Evolutionary conservation across 2,888 invertebrate genomes (phyloP).

Genomic region (Cistogaster globosa): DNA sequence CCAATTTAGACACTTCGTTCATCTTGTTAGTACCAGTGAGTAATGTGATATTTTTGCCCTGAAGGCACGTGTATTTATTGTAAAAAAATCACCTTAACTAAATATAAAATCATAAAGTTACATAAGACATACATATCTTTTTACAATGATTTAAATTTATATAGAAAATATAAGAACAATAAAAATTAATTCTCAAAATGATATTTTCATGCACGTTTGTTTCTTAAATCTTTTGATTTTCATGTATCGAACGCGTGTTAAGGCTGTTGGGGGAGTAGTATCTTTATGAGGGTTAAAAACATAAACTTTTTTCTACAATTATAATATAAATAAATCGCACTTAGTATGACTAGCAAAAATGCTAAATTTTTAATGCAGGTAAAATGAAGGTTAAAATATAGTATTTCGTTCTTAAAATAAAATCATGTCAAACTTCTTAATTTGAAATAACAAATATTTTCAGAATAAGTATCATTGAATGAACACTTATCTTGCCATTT

Average conservation of each 20-base stretch:
- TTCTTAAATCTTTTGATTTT: slow-evolving; percentile 43
- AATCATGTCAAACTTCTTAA: too few species aligned
- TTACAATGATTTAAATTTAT: slow-evolving; percentile 66
- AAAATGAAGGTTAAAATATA: too few species aligned
- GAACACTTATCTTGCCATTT: too few species aligned
- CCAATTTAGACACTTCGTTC: slow-evolving; percentile 83
- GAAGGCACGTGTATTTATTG: slow-evolving; percentile 66
- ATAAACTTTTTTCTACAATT: too few species aligned
- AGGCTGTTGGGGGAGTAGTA: too few species aligned
- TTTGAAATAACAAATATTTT: too few species aligned
- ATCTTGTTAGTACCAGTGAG: slow-evolving; percentile 80
- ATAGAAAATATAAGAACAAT: slow-evolving; percentile 43
- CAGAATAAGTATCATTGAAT: too few species aligned
- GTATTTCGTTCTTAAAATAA: too few species aligned
- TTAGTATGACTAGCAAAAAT: too few species aligned
- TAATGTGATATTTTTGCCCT: slow-evolving; percentile 74
- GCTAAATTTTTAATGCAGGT: too few species aligned
- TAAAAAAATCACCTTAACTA: slow-evolving; percentile 21
- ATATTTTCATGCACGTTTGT: slow-evolving; percentile 19
- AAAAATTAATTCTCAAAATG: slow-evolving; percentile 22
- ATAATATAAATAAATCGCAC: too few species aligned
- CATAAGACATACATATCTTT: slow-evolving; percentile 65
- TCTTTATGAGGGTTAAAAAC: too few species aligned
- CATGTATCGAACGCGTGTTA: neutral
- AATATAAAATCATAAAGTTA: slow-evolving; percentile 56